A percentile compares a stretch with the other conserved stretches of the same genome.
Evolutionary conservation across 2,888 invertebrate species (phyloP).

Genomic region (Vanessa cardui): DNA sequence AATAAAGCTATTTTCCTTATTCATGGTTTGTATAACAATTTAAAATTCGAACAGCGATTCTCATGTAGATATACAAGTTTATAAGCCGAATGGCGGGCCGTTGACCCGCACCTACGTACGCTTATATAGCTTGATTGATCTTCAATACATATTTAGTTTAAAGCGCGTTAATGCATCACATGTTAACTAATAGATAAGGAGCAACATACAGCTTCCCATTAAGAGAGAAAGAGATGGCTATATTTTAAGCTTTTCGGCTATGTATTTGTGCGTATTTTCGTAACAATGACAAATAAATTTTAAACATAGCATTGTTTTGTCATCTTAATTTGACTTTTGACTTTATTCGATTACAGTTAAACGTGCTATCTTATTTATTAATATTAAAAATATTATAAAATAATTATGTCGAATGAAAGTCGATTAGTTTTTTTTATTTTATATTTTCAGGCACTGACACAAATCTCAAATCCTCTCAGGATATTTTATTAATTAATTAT

Average conservation of each 20-base stretch:
- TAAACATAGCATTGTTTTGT: too few species aligned
- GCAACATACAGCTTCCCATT: background rate
- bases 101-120: constrained; percentile 36
- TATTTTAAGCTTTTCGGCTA: background rate
- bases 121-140: constrained; percentile 30
- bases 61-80: constrained; percentile 24
- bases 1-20: background rate
- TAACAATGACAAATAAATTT: too few species aligned
- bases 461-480: too few species aligned
- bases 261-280: background rate
- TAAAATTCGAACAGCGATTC: constrained; percentile 29
- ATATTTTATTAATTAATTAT: too few species aligned
- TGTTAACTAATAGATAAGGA: background rate
- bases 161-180: constrained; percentile 14
- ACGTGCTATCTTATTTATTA: too few species aligned
- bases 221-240: background rate
- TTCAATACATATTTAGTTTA: constrained; percentile 20
- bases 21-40: constrained; percentile 25
- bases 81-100: constrained; percentile 16
- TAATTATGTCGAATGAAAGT: too few species aligned
- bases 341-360: too few species aligned
- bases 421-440: too few species aligned
- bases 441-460: too few species aligned
- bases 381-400: too few species aligned
- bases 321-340: too few species aligned